Conservation (phyloP, 2,113 vertebrate species). For the Capra hircus region DNA sequence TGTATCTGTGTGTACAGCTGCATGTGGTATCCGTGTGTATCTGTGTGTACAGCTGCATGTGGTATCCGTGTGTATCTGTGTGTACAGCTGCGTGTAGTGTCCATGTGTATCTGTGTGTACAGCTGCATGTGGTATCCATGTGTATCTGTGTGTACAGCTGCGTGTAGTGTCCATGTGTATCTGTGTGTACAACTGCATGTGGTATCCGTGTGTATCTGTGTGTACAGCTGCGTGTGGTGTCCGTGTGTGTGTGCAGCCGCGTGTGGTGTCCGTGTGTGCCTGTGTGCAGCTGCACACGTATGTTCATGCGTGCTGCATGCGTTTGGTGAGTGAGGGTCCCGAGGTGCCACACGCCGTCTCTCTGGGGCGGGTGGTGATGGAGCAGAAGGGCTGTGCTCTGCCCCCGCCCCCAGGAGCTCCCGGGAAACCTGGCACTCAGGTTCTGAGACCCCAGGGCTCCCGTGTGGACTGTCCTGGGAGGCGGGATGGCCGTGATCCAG, state of each 20-base stretch:
- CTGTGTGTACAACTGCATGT: too few relatives aligned
- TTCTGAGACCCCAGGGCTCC: background rate
- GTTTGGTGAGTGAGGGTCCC: background rate
- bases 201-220: rapidly evolving
- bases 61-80: too few relatives aligned
- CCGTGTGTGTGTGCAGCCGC: too few relatives aligned
- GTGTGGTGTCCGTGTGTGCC: background rate
- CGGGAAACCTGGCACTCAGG: rapidly evolving
- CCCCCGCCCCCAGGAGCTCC: background rate
- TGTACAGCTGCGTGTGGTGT: background rate
- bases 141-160: background rate
- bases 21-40: rapidly evolving
- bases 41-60: too few relatives aligned
- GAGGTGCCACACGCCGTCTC: background rate
- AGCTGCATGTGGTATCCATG: rapidly evolving
- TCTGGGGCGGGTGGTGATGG: too few relatives aligned
- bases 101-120: too few relatives aligned
- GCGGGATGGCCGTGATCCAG: rapidly evolving
- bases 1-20: rapidly evolving
- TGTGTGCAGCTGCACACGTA: background rate
- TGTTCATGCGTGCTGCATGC: background rate
- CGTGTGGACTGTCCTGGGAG: rapidly evolving
- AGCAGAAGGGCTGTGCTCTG: background rate
- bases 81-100: too few relatives aligned
- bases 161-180: rapidly evolving